Base-by-base conservation (phyloP, 2,113 vertebrate genomes). In the Vicugna pacos region DNA sequence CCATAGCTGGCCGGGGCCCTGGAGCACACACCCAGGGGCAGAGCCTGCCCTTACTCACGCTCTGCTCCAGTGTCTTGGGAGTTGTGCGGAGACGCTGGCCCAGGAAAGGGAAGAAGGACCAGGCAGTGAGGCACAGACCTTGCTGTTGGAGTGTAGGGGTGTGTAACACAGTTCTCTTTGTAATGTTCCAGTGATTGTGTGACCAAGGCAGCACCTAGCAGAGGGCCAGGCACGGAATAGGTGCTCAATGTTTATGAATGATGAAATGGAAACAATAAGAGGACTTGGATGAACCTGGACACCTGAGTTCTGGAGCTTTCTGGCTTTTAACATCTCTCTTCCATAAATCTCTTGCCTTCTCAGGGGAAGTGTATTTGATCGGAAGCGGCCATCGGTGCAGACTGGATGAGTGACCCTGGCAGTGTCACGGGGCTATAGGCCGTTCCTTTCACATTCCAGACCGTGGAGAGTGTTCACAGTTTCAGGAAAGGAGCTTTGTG, bases 41-140 rank as follows among this genome's bases (percentile, higher is more conserved):
- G 86, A 91, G 89, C 75, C 95, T 98, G 96, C 98, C 97, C 97
- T 98, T 98, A 97, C 97, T 97, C 98, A 98, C 94, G 94, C 97
- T 97, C 97, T 0, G 11, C 64, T 88, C 79, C 52, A 85, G 96
- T 52, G 94, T 93, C 96, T 96, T 76, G 97, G 98, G 97, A 98
- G 93, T 98, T 97, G 85, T 70, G 60, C 35, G 20, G 70, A 54
- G 84, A 91, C 38, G 76, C 60, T 69, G 67, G 80, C 88, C 83
- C 93, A 88, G 85, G 70, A 80, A 94, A 69, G 72, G 80, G 81
- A 90, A 89, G 50, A 54, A 93, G 67, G 92, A 56, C 60, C 2
- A 20, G n/a, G 73, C 70, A 42, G 60, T 7, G 0, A 7, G 17
- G 38, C 20, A 56, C 72, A 72, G 73, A 65, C 24, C 73, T 93